Percentiles rank a stretch among this genome's conserved stretches.
phyloP scores from a whole-genome alignment of 2,888 invertebrate species.

The Mayetiola destructor region DNA sequence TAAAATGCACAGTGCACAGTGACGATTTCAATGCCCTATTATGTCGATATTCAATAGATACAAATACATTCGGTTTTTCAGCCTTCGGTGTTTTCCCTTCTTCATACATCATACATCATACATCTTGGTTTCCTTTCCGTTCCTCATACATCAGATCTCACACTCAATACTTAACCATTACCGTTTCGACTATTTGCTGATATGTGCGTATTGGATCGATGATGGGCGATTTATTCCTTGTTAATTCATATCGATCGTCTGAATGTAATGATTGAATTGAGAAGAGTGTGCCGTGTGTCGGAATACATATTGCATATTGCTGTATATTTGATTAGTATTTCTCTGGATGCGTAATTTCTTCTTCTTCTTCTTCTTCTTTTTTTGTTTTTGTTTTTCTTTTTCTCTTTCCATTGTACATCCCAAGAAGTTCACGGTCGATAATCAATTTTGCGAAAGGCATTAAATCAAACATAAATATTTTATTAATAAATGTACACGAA shows the following conservation, averaged over 20 bases:
- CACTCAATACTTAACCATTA: not conserved
- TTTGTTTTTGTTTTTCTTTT: not conserved
- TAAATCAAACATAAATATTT: no score
- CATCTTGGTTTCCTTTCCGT: no score
- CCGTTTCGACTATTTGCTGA: not conserved
- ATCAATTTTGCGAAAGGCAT: conserved; percentile 4
- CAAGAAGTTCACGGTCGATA: conserved; percentile 7
- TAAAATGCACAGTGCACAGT: not conserved
- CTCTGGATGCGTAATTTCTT: not conserved
- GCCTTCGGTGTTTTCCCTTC: no score
- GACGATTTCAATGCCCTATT: not conserved
- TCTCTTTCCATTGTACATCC: not conserved
- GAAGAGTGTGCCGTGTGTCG: not conserved
- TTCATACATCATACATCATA: no score
- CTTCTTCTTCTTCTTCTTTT: not conserved
- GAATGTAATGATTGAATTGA: conserved; percentile 6
- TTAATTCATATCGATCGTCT: not conserved
- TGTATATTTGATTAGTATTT: conserved; percentile 6
- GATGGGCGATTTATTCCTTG: not conserved
- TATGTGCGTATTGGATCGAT: not conserved
- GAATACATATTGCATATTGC: conserved; percentile 6
- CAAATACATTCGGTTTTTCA: no score
- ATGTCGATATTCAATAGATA: no score
- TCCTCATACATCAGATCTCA: no score
- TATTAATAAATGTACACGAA: no score